Percentiles rank a stretch among this genome's conserved stretches.
Evolutionary conservation across 1,140 invertebrate genomes (phyloP).

Genomic region (Apis dorsata): DNA sequence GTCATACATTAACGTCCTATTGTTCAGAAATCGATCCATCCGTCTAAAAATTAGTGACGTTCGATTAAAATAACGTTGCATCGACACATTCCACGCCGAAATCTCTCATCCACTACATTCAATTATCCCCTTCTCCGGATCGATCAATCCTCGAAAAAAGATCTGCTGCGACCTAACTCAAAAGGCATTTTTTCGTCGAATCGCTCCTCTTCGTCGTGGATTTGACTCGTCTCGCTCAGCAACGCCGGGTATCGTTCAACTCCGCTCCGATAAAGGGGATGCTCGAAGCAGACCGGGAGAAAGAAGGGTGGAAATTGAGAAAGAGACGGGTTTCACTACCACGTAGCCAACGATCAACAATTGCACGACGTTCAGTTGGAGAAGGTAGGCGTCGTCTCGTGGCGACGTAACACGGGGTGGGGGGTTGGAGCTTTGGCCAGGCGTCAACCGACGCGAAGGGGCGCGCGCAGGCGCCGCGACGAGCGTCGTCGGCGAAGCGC

Average conservation of each 20-base stretch:
- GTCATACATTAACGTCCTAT: too few relatives aligned
- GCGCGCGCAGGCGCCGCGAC: constrained; percentile 69
- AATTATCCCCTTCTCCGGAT: background rate
- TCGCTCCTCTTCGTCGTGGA: background rate
- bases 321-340: constrained; percentile 41
- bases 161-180: background rate
- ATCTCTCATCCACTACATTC: background rate
- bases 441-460: constrained; percentile 50
- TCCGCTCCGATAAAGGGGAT: background rate
- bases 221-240: background rate
- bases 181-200: background rate
- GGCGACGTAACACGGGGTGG: constrained; percentile 44
- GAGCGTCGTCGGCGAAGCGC: constrained; percentile 56
- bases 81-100: too few relatives aligned
- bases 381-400: constrained; percentile 60
- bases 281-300: background rate
- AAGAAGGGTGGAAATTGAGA: background rate
- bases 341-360: constrained; percentile 75
- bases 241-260: background rate
- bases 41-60: too few relatives aligned
- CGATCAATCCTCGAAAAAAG: too few relatives aligned
- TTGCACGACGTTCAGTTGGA: constrained; percentile 61
- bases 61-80: too few relatives aligned
- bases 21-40: too few relatives aligned
- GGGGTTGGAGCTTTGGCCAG: constrained; percentile 52